phyloP scores from a whole-genome alignment of 1,140 invertebrate species.

The Drosophila ananassae region DNA sequence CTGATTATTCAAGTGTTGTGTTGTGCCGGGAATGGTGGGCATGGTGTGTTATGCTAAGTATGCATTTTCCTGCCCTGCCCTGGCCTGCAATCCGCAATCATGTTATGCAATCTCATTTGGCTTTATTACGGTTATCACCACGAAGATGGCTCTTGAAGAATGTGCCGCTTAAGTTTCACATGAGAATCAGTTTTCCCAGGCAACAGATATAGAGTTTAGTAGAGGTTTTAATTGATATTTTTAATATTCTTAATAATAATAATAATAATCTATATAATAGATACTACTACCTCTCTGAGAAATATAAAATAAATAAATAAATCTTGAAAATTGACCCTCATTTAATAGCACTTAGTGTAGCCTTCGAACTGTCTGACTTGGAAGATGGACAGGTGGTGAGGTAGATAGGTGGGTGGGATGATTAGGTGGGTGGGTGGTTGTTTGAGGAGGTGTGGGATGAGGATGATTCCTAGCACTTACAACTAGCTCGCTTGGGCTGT shows the following conservation, averaged over 20 bases:
- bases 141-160: constrained; percentile 40
- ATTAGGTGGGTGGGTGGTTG: not conserved
- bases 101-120: constrained; percentile 63
- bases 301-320: not conserved
- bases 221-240: no score
- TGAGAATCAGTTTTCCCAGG: constrained; percentile 37
- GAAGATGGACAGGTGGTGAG: constrained; percentile 8
- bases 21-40: constrained; percentile 35
- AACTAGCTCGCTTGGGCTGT: constrained; percentile 12
- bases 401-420: not conserved
- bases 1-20: constrained; percentile 46
- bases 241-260: no score
- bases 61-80: constrained; percentile 28
- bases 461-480: constrained; percentile 9
- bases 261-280: no score
- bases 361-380: constrained; percentile 1
- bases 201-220: not conserved
- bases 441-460: constrained; percentile 7
- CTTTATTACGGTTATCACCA: constrained; percentile 54
- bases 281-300: no score
- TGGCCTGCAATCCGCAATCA: constrained; percentile 52
- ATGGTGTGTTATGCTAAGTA: constrained; percentile 29
- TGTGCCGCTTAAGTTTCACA: constrained; percentile 41
- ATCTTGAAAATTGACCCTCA: not conserved
- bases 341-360: not conserved